phyloP scores from a whole-genome alignment of 1,140 invertebrate species.

The Trichonephila clavata region DNA sequence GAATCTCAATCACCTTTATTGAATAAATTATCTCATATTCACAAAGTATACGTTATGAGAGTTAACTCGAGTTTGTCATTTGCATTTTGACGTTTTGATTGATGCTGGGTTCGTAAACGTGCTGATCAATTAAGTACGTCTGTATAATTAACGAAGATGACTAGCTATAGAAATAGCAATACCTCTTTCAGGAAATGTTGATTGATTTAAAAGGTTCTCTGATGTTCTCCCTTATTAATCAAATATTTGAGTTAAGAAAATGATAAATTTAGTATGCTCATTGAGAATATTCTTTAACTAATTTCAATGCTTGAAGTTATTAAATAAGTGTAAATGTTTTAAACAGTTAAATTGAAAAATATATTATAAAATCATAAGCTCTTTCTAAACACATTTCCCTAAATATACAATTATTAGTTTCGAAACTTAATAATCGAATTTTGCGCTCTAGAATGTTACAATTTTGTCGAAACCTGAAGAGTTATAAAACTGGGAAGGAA shows the following conservation, averaged over 20 bases:
- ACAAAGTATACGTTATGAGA: constrained; percentile 30
- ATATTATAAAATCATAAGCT: too few relatives aligned
- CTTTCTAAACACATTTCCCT: too few relatives aligned
- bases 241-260: not conserved
- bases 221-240: not conserved
- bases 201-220: not conserved
- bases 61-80: constrained; percentile 28
- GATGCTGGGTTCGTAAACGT: constrained; percentile 33
- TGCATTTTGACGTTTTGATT: constrained; percentile 43
- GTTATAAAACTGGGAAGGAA: too few relatives aligned
- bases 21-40: constrained; percentile 54
- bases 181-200: not conserved
- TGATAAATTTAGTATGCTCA: not conserved
- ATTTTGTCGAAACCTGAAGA: too few relatives aligned
- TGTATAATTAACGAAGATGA: constrained; percentile 35
- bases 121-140: constrained; percentile 47
- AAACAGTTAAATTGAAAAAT: too few relatives aligned
- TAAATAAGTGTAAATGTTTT: too few relatives aligned
- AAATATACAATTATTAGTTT: too few relatives aligned
- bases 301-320: not conserved
- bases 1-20: constrained; percentile 38
- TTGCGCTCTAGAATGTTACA: too few relatives aligned
- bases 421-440: too few relatives aligned
- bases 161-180: constrained; percentile 31
- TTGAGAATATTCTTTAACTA: not conserved